Percentiles rank a stretch among this genome's conserved stretches.
Conservation (phyloP, 1,140 invertebrate species). For the Drosophila sp. region DNA sequence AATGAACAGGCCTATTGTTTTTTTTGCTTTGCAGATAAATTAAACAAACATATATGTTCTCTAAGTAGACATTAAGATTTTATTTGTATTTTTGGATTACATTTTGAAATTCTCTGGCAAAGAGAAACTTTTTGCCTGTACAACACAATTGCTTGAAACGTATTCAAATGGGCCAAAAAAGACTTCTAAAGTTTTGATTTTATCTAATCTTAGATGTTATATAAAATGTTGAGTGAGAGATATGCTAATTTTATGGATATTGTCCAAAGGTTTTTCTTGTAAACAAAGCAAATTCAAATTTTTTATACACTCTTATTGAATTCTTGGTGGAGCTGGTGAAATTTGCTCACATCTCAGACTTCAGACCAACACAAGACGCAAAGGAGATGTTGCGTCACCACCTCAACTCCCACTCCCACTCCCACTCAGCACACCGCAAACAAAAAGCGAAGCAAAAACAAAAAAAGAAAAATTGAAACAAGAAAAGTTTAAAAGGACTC, state of each 20-base stretch:
- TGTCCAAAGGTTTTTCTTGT: constrained; percentile 55
- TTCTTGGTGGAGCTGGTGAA: constrained; percentile 33
- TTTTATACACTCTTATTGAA: constrained; percentile 62
- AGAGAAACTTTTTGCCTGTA: not conserved
- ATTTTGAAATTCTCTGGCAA: not conserved
- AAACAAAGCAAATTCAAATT: constrained; percentile 51
- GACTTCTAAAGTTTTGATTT: constrained; percentile 36
- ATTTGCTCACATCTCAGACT: constrained; percentile 9
- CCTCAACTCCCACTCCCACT: not conserved
- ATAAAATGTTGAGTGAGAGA: constrained; percentile 54
- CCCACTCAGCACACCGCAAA: constrained; percentile 18
- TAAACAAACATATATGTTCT: not conserved
- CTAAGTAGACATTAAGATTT: not conserved
- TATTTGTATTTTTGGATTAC: not conserved
- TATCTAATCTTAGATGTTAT: constrained; percentile 61
- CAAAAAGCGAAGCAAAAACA: constrained; percentile 42
- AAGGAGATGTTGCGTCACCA: not conserved
- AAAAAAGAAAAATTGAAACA: constrained; percentile 33
- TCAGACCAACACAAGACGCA: not conserved
- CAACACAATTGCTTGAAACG: not conserved
- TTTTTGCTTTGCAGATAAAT: not conserved
- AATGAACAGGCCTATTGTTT: too few relatives aligned
- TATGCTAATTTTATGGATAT: constrained; percentile 66
- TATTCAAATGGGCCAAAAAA: not conserved
- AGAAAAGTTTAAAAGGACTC: constrained; percentile 58